Evolutionary conservation across 2,888 invertebrate species (phyloP).

Genomic region (Eupithecia abbreviata): DNA sequence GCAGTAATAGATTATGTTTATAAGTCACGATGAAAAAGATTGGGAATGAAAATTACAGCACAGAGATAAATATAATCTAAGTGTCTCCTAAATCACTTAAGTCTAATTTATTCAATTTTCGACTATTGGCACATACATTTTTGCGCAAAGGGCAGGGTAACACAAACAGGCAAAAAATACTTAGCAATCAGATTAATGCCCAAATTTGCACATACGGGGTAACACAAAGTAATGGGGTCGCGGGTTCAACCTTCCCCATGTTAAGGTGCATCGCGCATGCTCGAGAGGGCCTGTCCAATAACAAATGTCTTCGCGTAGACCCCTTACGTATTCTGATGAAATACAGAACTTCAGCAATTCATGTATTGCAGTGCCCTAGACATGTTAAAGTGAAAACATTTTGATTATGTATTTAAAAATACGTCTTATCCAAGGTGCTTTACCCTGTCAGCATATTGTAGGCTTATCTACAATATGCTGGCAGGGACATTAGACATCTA

Average conservation of each 20-base stretch:
- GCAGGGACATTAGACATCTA: too few relatives aligned
- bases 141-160: not conserved
- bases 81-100: too few relatives aligned
- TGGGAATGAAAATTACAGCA: not conserved
- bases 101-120: not conserved
- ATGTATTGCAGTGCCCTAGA: too few relatives aligned
- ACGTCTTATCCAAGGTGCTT: too few relatives aligned
- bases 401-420: too few relatives aligned
- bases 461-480: too few relatives aligned
- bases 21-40: not conserved
- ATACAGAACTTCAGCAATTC: too few relatives aligned
- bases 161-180: not conserved
- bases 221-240: not conserved
- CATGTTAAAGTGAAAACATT: too few relatives aligned
- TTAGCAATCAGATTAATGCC: not conserved
- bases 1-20: not conserved
- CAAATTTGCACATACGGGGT: not conserved
- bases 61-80: too few relatives aligned
- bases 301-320: not conserved
- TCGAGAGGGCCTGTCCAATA: not conserved
- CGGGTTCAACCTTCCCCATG: not conserved
- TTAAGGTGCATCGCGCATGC: not conserved
- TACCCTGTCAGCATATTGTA: too few relatives aligned
- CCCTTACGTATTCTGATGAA: too few relatives aligned
- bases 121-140: not conserved